Percentiles rank a stretch among this genome's conserved stretches.
Conservation (phyloP, 2,888 invertebrate genomes). For the Tenthredo livida region DNA sequence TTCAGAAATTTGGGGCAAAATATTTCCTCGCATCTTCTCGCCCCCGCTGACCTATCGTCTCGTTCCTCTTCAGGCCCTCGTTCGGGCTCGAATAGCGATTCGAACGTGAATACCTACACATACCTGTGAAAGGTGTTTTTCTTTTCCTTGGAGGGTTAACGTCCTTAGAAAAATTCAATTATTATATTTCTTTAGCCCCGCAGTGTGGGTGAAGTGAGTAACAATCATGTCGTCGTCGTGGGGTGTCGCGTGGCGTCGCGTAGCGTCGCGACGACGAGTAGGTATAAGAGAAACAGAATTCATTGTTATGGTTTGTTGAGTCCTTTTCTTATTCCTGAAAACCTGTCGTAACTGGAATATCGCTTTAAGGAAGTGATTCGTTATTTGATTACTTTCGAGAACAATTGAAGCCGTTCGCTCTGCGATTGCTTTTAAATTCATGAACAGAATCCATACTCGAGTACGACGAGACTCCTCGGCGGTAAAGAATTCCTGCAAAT, state of each 20-base stretch:
- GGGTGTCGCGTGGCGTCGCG: background rate
- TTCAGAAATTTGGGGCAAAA: background rate
- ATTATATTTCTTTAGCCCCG: background rate
- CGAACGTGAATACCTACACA: no score
- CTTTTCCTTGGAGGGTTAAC: background rate
- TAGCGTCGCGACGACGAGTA: background rate
- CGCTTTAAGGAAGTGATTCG: slow-evolving; percentile 25
- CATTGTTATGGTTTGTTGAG: slow-evolving; percentile 16
- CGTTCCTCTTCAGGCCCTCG: background rate
- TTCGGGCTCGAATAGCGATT: no score
- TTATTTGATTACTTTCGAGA: slow-evolving; percentile 25
- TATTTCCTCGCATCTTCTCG: background rate
- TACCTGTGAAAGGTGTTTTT: background rate
- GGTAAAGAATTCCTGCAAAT: background rate
- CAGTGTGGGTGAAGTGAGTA: background rate
- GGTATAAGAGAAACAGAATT: slow-evolving; percentile 2
- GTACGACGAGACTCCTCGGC: background rate
- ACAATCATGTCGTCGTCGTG: background rate
- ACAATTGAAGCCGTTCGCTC: background rate
- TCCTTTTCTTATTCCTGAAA: background rate
- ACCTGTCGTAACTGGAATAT: background rate
- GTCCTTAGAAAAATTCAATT: background rate
- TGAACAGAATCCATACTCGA: background rate
- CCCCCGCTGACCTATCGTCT: background rate
- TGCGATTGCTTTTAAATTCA: background rate